These are phyloP conservation scores for Haliclona indistincta DNA, from an alignment of 37 sponge, comb jelly and placozoan species.

Conservation along the genomic window DNA sequence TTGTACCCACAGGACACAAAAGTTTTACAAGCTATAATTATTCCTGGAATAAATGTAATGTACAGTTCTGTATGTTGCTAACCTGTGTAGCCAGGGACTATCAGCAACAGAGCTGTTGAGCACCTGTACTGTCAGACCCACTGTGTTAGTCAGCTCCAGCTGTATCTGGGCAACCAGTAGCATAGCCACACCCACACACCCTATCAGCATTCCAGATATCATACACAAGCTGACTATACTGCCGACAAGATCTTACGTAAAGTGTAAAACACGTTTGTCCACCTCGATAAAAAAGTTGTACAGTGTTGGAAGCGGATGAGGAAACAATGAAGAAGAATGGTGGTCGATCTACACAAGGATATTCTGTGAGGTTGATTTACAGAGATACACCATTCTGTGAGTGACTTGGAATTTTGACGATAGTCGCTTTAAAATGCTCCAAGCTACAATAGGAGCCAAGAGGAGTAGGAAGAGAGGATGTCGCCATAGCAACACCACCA, in stretches of 20 bases:
- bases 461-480: conserved; percentile 25
- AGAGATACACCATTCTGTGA: too few species aligned
- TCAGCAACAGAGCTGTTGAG: conserved; percentile 47
- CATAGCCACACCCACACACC: not conserved
- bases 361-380: too few species aligned
- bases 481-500: not conserved
- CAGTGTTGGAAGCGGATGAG: conserved; percentile 28
- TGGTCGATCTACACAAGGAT: not conserved
- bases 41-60: too few species aligned
- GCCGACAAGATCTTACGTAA: conserved; percentile 17
- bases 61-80: too few species aligned
- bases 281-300: conserved; percentile 9
- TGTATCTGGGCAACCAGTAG: conserved; percentile 58
- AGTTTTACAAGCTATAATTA: too few species aligned
- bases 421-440: conserved; percentile 10
- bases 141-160: conserved; percentile 53
- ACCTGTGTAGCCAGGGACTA: conserved; percentile 35
- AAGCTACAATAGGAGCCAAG: conserved; percentile 20
- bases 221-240: conserved; percentile 33
- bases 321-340: conserved; percentile 3
- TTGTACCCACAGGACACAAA: too few species aligned
- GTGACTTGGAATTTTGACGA: not conserved
- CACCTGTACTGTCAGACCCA: conserved; percentile 10
- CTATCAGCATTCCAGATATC: conserved; percentile 47
- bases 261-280: conserved; percentile 1